Evolutionary conservation across 2,113 vertebrate genomes (phyloP).

Genomic region (Siniperca knerii): DNA sequence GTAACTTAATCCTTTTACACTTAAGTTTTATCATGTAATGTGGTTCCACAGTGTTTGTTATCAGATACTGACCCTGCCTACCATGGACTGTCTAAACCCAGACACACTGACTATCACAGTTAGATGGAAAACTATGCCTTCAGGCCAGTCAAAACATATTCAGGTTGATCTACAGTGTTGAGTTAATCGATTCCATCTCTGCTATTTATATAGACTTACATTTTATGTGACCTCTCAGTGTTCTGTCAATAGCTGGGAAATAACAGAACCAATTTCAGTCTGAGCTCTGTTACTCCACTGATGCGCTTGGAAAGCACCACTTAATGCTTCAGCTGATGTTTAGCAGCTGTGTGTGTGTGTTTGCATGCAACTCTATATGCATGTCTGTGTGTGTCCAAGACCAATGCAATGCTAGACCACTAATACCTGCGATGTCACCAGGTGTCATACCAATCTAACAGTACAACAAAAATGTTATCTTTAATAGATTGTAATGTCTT

Average conservation of each 20-base stretch:
- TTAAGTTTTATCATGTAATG: background rate
- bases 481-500: background rate
- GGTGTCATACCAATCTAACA: background rate
- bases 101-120: background rate
- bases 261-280: conserved; percentile 13
- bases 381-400: background rate
- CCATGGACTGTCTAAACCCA: too few relatives aligned
- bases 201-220: conserved; percentile 17
- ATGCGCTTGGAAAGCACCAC: conserved; percentile 9
- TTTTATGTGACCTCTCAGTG: conserved; percentile 32
- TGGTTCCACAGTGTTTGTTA: background rate
- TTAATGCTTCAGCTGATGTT: conserved; percentile 13
- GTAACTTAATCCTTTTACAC: background rate
- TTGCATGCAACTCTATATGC: background rate
- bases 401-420: background rate
- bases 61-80: background rate
- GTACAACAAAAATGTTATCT: background rate
- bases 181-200: conserved; percentile 26
- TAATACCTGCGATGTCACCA: background rate
- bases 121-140: background rate
- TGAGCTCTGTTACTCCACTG: conserved; percentile 21
- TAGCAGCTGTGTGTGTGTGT: conserved; percentile 14
- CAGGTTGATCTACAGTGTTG: background rate
- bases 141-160: conserved; percentile 7
- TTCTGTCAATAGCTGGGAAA: conserved; percentile 17